phyloP scores from a whole-genome alignment of 2,797 vertebrate genomes.

The Coregonus sp. region DNA sequence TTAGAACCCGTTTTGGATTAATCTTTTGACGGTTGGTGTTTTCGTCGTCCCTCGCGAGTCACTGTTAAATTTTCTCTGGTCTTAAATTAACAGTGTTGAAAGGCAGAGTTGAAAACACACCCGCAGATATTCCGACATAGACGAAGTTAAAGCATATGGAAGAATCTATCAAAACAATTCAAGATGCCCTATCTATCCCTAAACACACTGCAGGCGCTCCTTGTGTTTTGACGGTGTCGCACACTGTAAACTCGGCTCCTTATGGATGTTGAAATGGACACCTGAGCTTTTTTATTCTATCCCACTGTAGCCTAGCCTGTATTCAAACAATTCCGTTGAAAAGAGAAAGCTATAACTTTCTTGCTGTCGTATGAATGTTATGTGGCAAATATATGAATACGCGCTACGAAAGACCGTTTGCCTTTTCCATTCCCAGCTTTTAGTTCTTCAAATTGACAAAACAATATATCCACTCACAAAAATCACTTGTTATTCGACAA shows the following conservation, averaged over 20 bases:
- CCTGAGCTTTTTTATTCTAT: not conserved
- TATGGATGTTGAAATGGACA: not conserved
- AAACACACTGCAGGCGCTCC: not conserved
- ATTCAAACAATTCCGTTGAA: not conserved
- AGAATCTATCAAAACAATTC: not conserved
- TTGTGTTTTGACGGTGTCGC: not conserved
- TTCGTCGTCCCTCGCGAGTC: slow-evolving; percentile 22
- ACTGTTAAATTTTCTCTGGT: not conserved
- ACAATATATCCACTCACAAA: not conserved
- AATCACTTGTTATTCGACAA: not conserved
- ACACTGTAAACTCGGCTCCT: not conserved
- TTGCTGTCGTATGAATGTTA: not conserved
- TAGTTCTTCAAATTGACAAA: not conserved
- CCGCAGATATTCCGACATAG: not conserved
- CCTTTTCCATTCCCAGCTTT: not conserved
- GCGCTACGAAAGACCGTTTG: not conserved
- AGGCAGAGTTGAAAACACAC: not conserved
- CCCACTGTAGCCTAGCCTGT: not conserved
- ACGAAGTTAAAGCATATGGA: not conserved
- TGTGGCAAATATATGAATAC: not conserved
- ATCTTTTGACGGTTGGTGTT: slow-evolving; percentile 28
- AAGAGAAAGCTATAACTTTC: not conserved
- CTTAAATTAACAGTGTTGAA: not conserved
- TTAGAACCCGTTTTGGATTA: slow-evolving; percentile 1
- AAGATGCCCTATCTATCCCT: not conserved